A percentile compares a stretch with the other conserved stretches of the same genome.
These are phyloP conservation scores for Bombyx huttoni DNA, from an alignment of 2,888 invertebrate species.

Conservation along the genomic window DNA sequence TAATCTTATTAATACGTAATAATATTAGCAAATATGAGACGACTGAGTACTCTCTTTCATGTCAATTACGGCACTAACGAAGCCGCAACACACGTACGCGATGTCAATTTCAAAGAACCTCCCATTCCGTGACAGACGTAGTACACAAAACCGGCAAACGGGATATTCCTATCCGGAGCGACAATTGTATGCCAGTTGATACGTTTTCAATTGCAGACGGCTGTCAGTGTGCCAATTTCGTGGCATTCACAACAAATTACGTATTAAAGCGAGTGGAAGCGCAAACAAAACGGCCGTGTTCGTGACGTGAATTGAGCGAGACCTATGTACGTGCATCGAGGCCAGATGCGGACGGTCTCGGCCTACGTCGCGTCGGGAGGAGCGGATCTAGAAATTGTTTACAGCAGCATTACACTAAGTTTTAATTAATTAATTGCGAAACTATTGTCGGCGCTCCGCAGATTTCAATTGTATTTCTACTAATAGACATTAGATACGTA, in stretches of 20 bases:
- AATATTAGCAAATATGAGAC: no score
- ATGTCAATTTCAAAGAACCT: no score
- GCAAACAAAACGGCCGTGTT: conserved; percentile 66
- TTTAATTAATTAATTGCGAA: not conserved
- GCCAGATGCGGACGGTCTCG: conserved; percentile 19
- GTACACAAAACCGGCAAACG: not conserved
- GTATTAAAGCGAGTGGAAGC: conserved; percentile 68
- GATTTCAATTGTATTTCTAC: no score
- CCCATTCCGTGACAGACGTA: no score
- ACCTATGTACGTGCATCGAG: conserved; percentile 30
- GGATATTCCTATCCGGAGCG: conserved; percentile 7
- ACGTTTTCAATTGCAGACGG: conserved; percentile 57
- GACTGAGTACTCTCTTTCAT: no score
- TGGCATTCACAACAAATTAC: conserved; percentile 69
- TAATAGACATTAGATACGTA: no score
- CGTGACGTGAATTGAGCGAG: conserved; percentile 62
- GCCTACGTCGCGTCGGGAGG: not conserved
- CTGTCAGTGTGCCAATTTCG: conserved; percentile 65
- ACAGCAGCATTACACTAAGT: no score
- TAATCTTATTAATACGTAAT: no score
- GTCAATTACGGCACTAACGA: no score
- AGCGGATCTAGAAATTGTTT: not conserved
- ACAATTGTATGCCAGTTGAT: conserved; percentile 42
- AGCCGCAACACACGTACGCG: no score
- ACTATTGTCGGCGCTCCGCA: not conserved